These are phyloP conservation scores for Actinia tenebrosa DNA, from an alignment of 64 coral and sea anemone species.

Conservation along the genomic window DNA sequence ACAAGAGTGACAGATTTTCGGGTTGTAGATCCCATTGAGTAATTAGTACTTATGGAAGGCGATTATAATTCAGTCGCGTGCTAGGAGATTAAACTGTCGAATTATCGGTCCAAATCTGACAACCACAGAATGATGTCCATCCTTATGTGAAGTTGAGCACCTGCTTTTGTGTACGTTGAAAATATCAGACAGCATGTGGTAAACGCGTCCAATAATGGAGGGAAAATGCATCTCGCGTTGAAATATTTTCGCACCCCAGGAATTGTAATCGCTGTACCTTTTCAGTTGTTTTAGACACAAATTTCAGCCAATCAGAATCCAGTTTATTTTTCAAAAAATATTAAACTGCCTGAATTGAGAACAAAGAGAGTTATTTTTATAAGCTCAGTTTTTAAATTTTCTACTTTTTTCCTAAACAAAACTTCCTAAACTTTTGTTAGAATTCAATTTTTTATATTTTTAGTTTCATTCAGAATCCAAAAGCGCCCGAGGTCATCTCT, in stretches of 20 bases:
- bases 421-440: background rate
- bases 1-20: background rate
- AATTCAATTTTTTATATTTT: background rate
- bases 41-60: background rate
- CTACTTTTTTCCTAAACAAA: background rate
- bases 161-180: constrained; percentile 27
- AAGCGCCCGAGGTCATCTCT: background rate
- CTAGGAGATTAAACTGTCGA: constrained; percentile 1
- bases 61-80: constrained; percentile 10
- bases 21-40: background rate
- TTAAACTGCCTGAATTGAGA: background rate
- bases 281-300: background rate
- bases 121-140: background rate
- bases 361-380: background rate
- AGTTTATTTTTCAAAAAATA: background rate
- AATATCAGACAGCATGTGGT: constrained; percentile 29
- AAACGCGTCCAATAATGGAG: constrained; percentile 21
- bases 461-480: background rate
- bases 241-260: background rate
- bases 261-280: background rate
- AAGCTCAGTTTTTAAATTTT: background rate
- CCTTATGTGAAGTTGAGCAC: constrained; percentile 22
- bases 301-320: background rate
- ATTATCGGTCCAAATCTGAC: constrained; percentile 3
- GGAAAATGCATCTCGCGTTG: constrained; percentile 13